Conservation (phyloP, 2,113 vertebrate genomes). For the Ceyx cyanopectus region DNA sequence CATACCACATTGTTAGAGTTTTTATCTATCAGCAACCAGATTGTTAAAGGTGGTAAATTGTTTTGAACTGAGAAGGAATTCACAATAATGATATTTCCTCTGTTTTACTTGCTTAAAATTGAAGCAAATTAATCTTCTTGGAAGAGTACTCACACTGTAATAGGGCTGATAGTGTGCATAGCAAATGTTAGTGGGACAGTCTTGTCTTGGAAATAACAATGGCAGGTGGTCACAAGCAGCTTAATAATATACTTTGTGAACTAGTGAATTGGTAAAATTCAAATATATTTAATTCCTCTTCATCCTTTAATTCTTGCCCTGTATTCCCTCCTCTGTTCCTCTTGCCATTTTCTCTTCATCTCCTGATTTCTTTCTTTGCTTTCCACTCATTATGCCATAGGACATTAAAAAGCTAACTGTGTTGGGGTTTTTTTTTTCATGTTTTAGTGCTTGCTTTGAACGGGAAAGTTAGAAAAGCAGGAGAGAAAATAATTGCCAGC, state of each 20-base stretch:
- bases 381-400: neutral
- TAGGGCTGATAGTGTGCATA: neutral
- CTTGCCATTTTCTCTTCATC: neutral
- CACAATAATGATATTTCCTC: neutral
- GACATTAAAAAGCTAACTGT: neutral
- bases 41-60: neutral
- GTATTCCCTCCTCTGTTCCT: neutral
- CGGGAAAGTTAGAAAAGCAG: conserved; percentile 43
- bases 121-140: neutral
- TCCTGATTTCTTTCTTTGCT: neutral
- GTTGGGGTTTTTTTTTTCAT: neutral
- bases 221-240: neutral
- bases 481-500: conserved; percentile 73
- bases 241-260: neutral
- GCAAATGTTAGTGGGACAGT: neutral
- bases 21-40: neutral
- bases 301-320: neutral
- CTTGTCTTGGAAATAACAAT: neutral
- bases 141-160: neutral
- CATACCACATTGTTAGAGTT: neutral
- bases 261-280: neutral
- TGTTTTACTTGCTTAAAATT: neutral
- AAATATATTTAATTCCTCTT: neutral
- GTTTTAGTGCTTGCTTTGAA: conserved; percentile 71
- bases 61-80: neutral